Conservation (phyloP, 2,888 invertebrate genomes). For the Globia sparganii region DNA sequence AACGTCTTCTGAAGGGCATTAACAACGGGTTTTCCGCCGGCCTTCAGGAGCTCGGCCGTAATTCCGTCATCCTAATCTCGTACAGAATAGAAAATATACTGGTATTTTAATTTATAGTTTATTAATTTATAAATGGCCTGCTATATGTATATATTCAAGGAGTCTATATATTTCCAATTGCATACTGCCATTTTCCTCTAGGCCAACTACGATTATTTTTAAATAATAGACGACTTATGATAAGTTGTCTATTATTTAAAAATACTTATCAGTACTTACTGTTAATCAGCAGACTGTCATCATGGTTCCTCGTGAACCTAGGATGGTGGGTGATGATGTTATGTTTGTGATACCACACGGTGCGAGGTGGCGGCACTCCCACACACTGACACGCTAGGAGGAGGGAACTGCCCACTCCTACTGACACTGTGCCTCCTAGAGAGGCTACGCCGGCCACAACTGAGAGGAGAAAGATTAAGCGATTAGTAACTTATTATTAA, state of each 20-base stretch:
- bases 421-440: constrained; percentile 88
- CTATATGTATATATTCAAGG: background rate
- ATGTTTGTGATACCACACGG: constrained; percentile 86
- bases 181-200: background rate
- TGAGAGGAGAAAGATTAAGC: constrained; percentile 67
- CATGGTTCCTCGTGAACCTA: constrained; percentile 84
- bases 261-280: constrained; percentile 73
- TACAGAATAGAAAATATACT: too few relatives aligned
- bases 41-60: too few relatives aligned
- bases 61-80: too few relatives aligned
- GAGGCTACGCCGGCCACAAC: constrained; percentile 92
- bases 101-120: too few relatives aligned
- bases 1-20: too few relatives aligned
- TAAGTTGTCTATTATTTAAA: too few relatives aligned
- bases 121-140: too few relatives aligned
- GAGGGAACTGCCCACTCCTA: constrained; percentile 84
- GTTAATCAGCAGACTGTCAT: constrained; percentile 84
- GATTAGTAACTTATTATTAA: too few relatives aligned
- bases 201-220: too few relatives aligned
- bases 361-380: constrained; percentile 82
- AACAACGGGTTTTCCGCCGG: too few relatives aligned
- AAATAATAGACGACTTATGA: too few relatives aligned
- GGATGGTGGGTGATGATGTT: constrained; percentile 88
- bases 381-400: constrained; percentile 84
- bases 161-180: background rate